Percentiles rank a stretch among this genome's conserved stretches.
These are phyloP conservation scores for Carassius auratus DNA, from an alignment of 2,113 vertebrate genomes.

Conservation along the genomic window DNA sequence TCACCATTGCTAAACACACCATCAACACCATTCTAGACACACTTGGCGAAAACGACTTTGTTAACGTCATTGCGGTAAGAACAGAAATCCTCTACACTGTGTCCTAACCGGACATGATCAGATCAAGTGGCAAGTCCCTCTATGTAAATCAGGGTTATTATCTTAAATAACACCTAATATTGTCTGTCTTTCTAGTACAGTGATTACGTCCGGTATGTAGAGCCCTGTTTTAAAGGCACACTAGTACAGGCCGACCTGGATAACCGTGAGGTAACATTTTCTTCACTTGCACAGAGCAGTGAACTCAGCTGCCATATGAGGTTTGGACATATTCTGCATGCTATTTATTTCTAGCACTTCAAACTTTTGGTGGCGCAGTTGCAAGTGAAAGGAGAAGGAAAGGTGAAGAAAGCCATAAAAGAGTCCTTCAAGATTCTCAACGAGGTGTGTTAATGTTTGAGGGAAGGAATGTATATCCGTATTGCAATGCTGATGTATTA, in stretches of 20 bases:
- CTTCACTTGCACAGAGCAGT: not conserved
- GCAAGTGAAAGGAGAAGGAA: conserved; percentile 90
- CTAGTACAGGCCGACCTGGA: conserved; percentile 94
- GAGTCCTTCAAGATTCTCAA: conserved; percentile 92
- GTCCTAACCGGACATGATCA: not conserved
- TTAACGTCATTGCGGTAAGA: conserved; percentile 91
- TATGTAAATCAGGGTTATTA: not conserved
- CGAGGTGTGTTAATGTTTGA: conserved; percentile 71
- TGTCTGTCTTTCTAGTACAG: not conserved
- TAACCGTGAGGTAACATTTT: conserved; percentile 87
- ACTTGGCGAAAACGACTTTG: conserved; percentile 95
- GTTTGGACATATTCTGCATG: conserved; percentile 7
- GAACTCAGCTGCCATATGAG: not conserved
- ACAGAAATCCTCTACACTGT: not conserved
- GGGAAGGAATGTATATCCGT: conserved; percentile 51
- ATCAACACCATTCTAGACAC: conserved; percentile 92
- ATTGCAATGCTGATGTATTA: not conserved
- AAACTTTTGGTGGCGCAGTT: conserved; percentile 88
- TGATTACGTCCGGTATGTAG: conserved; percentile 80
- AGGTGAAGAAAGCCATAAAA: conserved; percentile 86
- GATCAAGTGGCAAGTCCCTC: not conserved
- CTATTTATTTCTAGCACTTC: conserved; percentile 82
- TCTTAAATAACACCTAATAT: not conserved
- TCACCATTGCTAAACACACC: conserved; percentile 95
- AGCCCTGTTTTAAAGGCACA: conserved; percentile 93